These are phyloP conservation scores for Lysandra coridon DNA, from an alignment of 2,888 invertebrate genomes.

Conservation along the genomic window DNA sequence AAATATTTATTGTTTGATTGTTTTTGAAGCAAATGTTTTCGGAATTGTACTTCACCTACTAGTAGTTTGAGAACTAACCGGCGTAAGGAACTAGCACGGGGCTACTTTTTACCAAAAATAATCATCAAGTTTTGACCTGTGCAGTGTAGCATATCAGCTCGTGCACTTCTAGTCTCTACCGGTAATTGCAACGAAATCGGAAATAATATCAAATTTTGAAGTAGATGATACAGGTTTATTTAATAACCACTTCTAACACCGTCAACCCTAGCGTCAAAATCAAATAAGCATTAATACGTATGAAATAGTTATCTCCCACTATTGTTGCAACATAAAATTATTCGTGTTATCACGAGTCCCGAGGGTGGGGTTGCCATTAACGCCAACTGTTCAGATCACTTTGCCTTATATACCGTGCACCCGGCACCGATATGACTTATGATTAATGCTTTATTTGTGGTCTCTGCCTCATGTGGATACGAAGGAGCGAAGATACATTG, in stretches of 20 bases:
- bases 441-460: conserved; percentile 48
- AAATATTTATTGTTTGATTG: too few relatives aligned
- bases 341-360: conserved; percentile 73
- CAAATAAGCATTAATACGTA: conserved; percentile 18
- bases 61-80: too few relatives aligned
- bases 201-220: too few relatives aligned
- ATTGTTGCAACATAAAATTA: conserved; percentile 73
- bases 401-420: conserved; percentile 50
- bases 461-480: conserved; percentile 31
- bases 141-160: too few relatives aligned
- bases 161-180: too few relatives aligned
- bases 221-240: too few relatives aligned
- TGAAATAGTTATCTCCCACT: conserved; percentile 45
- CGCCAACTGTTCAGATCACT: conserved; percentile 74
- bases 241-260: conserved; percentile 20
- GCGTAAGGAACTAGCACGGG: too few relatives aligned
- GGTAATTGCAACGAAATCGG: too few relatives aligned
- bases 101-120: too few relatives aligned
- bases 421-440: conserved; percentile 48
- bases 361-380: conserved; percentile 71
- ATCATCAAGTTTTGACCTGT: too few relatives aligned
- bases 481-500: conserved; percentile 6
- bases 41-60: too few relatives aligned
- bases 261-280: conserved; percentile 30
- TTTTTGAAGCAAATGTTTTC: too few relatives aligned